Evolutionary conservation across 1,140 invertebrate species (phyloP).

Genomic region (Zaprionus camerounensis): DNA sequence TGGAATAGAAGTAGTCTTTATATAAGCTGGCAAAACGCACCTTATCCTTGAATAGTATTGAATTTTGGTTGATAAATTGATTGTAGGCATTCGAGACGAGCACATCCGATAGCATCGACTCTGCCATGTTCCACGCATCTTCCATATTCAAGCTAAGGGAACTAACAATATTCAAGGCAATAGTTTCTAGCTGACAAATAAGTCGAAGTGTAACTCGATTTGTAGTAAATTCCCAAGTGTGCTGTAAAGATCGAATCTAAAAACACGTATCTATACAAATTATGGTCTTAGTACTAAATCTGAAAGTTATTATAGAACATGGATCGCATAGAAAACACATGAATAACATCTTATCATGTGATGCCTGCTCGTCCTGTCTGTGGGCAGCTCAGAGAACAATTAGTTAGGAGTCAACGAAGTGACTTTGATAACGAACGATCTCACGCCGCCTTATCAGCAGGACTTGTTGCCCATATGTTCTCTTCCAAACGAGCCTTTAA

Average conservation of each 20-base stretch:
- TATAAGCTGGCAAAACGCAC: background rate
- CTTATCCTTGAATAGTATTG: constrained; percentile 50
- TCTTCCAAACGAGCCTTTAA: constrained; percentile 72
- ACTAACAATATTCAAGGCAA: constrained; percentile 1
- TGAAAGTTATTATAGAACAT: background rate
- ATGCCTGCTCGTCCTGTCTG: constrained; percentile 39
- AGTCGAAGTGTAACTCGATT: background rate
- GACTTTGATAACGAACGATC: constrained; percentile 38
- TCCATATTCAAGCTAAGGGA: background rate
- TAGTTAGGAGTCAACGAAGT: constrained; percentile 63
- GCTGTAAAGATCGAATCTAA: background rate
- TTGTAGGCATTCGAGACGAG: constrained; percentile 32
- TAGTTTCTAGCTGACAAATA: background rate
- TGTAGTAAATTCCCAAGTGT: background rate
- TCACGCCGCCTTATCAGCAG: constrained; percentile 56
- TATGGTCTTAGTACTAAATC: background rate
- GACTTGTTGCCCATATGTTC: constrained; percentile 28
- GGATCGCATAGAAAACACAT: background rate
- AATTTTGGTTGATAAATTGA: constrained; percentile 26
- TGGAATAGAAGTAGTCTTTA: background rate
- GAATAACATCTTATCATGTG: constrained; percentile 32
- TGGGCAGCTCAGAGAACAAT: constrained; percentile 50
- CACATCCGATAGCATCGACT: constrained; percentile 40
- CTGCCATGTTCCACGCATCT: constrained; percentile 1
- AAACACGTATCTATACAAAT: constrained; percentile 1